Percentiles rank a stretch among this genome's conserved stretches.
phyloP scores from a whole-genome alignment of 2,888 invertebrate genomes.

The Trachelus troglodyta region DNA sequence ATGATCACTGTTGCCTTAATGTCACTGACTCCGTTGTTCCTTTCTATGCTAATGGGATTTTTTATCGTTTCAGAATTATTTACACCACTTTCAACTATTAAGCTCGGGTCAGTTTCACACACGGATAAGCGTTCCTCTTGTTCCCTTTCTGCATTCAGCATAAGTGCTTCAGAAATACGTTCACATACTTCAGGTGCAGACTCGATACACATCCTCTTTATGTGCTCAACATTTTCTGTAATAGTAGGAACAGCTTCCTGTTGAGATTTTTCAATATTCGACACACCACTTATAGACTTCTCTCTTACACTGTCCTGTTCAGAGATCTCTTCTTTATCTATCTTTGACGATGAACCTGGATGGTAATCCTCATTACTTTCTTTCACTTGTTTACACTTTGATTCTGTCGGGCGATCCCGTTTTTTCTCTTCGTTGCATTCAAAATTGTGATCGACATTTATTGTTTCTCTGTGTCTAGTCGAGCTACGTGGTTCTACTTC shows the following conservation, averaged over 20 bases:
- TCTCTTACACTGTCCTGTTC: not conserved
- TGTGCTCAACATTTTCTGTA: not conserved
- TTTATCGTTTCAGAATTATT: not conserved
- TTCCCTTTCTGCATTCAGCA: not conserved
- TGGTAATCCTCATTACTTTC: not conserved
- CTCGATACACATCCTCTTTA: not conserved
- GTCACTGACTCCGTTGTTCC: not conserved
- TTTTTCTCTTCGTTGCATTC: not conserved
- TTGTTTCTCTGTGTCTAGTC: not conserved
- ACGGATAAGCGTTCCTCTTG: not conserved
- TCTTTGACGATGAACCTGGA: not conserved
- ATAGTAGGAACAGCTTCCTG: not conserved
- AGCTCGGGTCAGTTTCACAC: not conserved
- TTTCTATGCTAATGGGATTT: not conserved
- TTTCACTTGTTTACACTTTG: not conserved
- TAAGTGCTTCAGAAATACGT: not conserved
- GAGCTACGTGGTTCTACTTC: not conserved
- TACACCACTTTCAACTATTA: not conserved
- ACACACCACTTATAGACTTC: not conserved
- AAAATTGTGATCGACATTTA: conserved; percentile 2
- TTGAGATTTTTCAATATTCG: not conserved
- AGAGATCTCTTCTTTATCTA: not conserved
- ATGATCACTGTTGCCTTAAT: not conserved
- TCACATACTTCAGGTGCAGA: not conserved
- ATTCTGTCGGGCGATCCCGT: not conserved